phyloP scores from a whole-genome alignment of 2,113 vertebrate species.

The Pedionomus torquatus region DNA sequence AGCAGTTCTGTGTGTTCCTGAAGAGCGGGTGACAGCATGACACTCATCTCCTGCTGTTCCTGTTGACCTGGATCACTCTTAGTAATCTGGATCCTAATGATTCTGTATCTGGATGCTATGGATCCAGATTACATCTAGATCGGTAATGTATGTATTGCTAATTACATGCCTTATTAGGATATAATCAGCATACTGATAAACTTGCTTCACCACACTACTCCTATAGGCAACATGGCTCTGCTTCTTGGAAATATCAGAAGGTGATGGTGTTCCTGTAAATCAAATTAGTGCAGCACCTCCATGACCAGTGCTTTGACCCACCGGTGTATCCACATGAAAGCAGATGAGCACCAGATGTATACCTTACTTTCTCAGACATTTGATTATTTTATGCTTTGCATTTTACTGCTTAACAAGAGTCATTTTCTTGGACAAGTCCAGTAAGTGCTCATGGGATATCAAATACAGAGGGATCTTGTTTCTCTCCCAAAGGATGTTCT shows the following conservation, averaged over 20 bases:
- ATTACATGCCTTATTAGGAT: background rate
- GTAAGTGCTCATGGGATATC: background rate
- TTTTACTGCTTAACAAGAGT: background rate
- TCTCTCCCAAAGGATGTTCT: background rate
- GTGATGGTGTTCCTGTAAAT: background rate
- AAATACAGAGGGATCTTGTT: background rate
- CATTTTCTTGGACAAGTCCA: background rate
- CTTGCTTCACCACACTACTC: background rate
- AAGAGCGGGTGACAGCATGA: background rate
- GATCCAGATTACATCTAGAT: background rate
- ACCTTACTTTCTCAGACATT: background rate
- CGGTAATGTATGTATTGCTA: background rate
- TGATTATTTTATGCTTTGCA: background rate
- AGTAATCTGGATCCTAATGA: background rate
- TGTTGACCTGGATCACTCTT: background rate
- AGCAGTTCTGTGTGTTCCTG: background rate
- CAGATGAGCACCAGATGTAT: background rate
- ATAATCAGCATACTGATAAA: background rate
- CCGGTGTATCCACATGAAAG: background rate
- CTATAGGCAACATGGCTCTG: background rate
- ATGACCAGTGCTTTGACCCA: background rate
- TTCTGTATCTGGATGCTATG: background rate
- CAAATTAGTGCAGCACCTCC: background rate
- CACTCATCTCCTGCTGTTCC: background rate
- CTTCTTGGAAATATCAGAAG: background rate